A percentile compares a stretch with the other conserved stretches of the same genome.
Evolutionary conservation across 2,888 invertebrate genomes (phyloP).

Genomic region (Drosophila fungiperda): DNA sequence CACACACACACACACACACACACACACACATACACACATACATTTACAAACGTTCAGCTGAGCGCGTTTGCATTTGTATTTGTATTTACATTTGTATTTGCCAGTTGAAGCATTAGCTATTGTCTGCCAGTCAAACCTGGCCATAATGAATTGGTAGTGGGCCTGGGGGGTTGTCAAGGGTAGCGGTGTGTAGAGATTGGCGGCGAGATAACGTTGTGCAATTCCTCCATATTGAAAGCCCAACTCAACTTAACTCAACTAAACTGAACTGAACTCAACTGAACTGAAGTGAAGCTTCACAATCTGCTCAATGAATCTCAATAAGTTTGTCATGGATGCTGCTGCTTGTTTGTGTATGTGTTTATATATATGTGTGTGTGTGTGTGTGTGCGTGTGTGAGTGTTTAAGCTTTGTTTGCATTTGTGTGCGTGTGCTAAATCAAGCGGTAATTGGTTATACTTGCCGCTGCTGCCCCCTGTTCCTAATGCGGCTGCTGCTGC

Average conservation of each 20-base stretch:
- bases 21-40: not conserved
- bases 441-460: slow-evolving; percentile 78
- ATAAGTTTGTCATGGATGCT: slow-evolving; percentile 67
- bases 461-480: slow-evolving; percentile 37
- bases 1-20: slow-evolving; percentile 5
- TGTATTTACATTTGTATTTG: slow-evolving; percentile 71
- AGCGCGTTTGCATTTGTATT: slow-evolving; percentile 35
- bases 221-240: slow-evolving; percentile 12
- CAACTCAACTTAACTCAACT: slow-evolving; percentile 8
- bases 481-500: slow-evolving; percentile 1
- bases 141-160: not conserved
- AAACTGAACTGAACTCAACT: slow-evolving; percentile 45
- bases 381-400: slow-evolving; percentile 14
- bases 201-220: slow-evolving; percentile 5
- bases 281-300: slow-evolving; percentile 51
- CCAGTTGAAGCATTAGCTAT: slow-evolving; percentile 75
- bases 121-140: slow-evolving; percentile 61
- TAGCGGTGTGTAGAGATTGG: not conserved
- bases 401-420: slow-evolving; percentile 60
- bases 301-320: slow-evolving; percentile 79
- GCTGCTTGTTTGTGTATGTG: not conserved
- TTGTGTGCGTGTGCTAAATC: slow-evolving; percentile 73
- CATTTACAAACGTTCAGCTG: slow-evolving; percentile 33
- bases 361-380: slow-evolving; percentile 4
- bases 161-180: not conserved